Evolutionary conservation across 1,140 invertebrate genomes (phyloP).

Genomic region (Ips typographus): DNA sequence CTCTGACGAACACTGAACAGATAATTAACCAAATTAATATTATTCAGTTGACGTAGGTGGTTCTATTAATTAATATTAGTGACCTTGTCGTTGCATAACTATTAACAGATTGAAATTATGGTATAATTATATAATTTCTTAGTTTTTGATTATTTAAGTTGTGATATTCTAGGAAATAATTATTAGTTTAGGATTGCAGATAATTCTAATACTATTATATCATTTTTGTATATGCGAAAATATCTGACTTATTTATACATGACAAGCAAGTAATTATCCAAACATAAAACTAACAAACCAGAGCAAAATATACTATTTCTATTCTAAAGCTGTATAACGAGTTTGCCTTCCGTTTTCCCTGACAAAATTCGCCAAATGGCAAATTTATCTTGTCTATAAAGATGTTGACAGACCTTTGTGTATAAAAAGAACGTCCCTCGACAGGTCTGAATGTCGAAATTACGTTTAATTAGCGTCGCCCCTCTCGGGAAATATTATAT

Average conservation of each 20-base stretch:
- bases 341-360: too few species aligned
- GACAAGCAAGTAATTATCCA: too few species aligned
- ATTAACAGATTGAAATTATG: constrained; percentile 12
- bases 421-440: constrained; percentile 14
- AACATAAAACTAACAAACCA: too few species aligned
- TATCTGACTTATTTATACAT: too few species aligned
- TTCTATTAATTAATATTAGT: constrained; percentile 22
- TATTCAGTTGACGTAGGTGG: constrained; percentile 28
- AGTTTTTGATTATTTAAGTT: too few species aligned
- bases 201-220: too few species aligned
- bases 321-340: too few species aligned
- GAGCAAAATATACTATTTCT: too few species aligned
- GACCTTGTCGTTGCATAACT: constrained; percentile 1
- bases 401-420: constrained; percentile 15
- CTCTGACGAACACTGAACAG: constrained; percentile 16
- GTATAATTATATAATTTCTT: constrained; percentile 2
- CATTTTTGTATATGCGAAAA: too few species aligned
- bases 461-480: constrained; percentile 16
- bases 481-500: constrained; percentile 1
- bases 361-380: neutral
- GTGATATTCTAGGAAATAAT: too few species aligned
- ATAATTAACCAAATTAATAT: constrained; percentile 30
- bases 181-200: too few species aligned
- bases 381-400: constrained; percentile 28
- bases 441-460: constrained; percentile 10